Conservation (phyloP, 2,113 vertebrate genomes). For the Seriola rivoliana region DNA sequence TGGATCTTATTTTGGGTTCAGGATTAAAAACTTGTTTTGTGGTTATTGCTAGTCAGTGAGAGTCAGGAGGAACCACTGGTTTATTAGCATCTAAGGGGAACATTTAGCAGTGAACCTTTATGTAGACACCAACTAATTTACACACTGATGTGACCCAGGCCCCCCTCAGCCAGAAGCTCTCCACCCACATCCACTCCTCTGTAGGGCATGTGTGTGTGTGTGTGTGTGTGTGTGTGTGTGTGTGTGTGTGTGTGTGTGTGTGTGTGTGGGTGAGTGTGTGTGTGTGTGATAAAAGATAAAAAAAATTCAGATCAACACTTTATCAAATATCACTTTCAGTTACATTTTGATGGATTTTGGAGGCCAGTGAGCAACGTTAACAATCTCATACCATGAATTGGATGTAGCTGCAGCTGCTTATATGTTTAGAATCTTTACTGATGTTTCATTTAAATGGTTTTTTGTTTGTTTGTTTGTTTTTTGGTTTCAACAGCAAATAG, state of each 20-base stretch:
- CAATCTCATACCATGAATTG: not conserved
- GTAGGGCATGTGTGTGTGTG: constrained; percentile 9
- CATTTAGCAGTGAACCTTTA: constrained; percentile 74
- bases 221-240: not conserved
- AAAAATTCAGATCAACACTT: not conserved
- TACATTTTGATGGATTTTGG: not conserved
- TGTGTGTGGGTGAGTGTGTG: constrained; percentile 1
- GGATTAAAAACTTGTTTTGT: not conserved
- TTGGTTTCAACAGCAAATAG: not conserved
- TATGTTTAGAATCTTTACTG: not conserved
- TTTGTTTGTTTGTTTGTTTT: not conserved
- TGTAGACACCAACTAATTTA: constrained; percentile 65
- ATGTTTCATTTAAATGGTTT: not conserved
- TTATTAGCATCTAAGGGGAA: constrained; percentile 66
- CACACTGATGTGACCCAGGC: constrained; percentile 65
- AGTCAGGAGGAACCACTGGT: constrained; percentile 18
- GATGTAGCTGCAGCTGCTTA: too few relatives aligned
- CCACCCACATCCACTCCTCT: not conserved
- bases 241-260: too few relatives aligned
- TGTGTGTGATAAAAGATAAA: too few relatives aligned
- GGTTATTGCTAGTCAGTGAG: not conserved
- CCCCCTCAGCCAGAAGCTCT: not conserved
- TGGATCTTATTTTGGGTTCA: not conserved
- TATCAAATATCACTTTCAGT: not conserved
- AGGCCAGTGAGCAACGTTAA: not conserved